phyloP scores from a whole-genome alignment of 1,140 invertebrate genomes.

The Chionoecetes opilio region DNA sequence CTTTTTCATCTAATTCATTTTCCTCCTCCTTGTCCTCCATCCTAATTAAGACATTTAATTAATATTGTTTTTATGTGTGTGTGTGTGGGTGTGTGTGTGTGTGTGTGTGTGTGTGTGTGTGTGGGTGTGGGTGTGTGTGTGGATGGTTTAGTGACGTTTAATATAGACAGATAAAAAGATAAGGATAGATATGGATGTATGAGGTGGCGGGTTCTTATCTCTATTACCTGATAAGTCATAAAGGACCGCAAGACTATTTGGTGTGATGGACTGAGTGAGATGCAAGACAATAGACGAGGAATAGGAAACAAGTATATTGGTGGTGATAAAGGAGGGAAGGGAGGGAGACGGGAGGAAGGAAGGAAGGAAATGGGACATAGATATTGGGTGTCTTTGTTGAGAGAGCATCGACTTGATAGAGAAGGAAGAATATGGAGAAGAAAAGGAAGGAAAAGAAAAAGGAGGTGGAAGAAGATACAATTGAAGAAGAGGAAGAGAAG shows the following conservation, averaged over 20 bases:
- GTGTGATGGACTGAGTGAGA: too few species aligned
- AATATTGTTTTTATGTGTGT: too few species aligned
- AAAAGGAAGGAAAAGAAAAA: neutral
- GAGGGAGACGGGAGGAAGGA: neutral
- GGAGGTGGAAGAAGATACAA: neutral
- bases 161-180: too few species aligned
- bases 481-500: neutral
- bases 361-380: neutral
- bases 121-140: too few species aligned
- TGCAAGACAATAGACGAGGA: neutral
- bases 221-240: too few species aligned
- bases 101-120: too few species aligned
- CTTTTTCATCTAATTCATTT: neutral
- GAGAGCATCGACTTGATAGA: neutral
- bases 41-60: too few species aligned
- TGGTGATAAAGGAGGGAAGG: neutral
- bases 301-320: neutral
- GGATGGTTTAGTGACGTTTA: too few species aligned
- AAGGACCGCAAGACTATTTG: too few species aligned
- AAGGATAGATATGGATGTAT: too few species aligned
- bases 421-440: neutral
- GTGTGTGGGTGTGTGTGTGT: too few species aligned
- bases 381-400: slow-evolving; percentile 7
- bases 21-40: neutral
- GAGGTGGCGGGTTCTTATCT: too few species aligned